A percentile compares a stretch with the other conserved stretches of the same genome.
These are phyloP conservation scores for Antheraea yamamai DNA, from an alignment of 2,888 invertebrate genomes.

Conservation along the genomic window DNA sequence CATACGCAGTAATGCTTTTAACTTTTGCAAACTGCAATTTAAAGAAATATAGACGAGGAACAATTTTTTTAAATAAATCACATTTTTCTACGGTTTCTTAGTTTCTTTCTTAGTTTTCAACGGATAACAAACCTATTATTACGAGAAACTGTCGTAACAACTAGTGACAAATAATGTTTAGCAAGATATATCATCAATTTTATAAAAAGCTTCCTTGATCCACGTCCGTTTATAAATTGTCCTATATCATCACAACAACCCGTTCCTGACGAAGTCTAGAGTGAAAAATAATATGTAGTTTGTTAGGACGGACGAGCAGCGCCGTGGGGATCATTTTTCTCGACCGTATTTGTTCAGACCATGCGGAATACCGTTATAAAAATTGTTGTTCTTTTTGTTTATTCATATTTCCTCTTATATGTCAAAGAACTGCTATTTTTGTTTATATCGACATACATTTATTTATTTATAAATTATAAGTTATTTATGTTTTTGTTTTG, in stretches of 20 bases:
- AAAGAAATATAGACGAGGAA: too few relatives aligned
- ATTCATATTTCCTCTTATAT: not conserved
- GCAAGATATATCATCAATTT: not conserved
- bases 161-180: not conserved
- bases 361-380: not conserved
- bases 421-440: not conserved
- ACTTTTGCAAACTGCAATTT: too few relatives aligned
- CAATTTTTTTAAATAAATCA: too few relatives aligned
- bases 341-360: not conserved
- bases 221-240: slow-evolving; percentile 9
- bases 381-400: not conserved
- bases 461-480: not conserved
- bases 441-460: not conserved
- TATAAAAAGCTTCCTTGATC: not conserved
- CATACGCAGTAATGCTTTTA: too few relatives aligned
- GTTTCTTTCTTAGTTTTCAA: too few relatives aligned
- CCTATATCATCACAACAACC: not conserved
- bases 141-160: not conserved
- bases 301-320: not conserved
- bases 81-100: too few relatives aligned
- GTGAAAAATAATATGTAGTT: slow-evolving; percentile 17
- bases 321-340: not conserved
- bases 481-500: too few relatives aligned
- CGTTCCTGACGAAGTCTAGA: slow-evolving; percentile 7
- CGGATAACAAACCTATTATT: too few relatives aligned